Conservation (phyloP, 2,888 invertebrate genomes). For the Eilema depressum region DNA sequence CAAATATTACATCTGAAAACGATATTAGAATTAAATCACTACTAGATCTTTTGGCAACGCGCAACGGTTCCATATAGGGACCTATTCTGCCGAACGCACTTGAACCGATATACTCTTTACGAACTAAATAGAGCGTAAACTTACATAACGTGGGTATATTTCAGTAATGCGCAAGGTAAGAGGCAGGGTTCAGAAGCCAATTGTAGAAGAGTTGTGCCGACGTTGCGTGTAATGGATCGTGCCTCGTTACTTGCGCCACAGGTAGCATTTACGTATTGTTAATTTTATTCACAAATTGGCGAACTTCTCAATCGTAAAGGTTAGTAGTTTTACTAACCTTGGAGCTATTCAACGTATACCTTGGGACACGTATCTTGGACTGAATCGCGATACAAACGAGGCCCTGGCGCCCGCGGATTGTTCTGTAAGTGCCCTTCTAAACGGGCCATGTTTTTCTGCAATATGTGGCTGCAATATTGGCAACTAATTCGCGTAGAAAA, state of each 20-base stretch:
- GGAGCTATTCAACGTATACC: too few relatives aligned
- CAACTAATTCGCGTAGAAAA: too few relatives aligned
- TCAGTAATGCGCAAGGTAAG: conserved; percentile 15
- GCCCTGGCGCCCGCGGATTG: too few relatives aligned
- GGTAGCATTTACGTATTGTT: background rate
- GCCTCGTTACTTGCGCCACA: conserved; percentile 11
- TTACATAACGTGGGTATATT: conserved; percentile 17
- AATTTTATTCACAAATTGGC: background rate
- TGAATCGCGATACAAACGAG: too few relatives aligned
- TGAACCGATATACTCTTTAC: conserved; percentile 21
- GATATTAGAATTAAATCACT: background rate
- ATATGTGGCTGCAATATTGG: too few relatives aligned
- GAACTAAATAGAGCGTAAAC: conserved; percentile 28
- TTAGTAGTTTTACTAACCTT: background rate
- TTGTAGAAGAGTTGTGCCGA: conserved; percentile 7
- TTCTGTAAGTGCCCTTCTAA: too few relatives aligned
- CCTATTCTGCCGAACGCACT: conserved; percentile 4
- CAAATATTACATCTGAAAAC: background rate
- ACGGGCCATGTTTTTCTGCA: too few relatives aligned
- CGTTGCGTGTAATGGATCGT: background rate
- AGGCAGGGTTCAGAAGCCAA: conserved; percentile 14
- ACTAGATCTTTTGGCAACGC: background rate
- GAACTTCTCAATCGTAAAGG: background rate
- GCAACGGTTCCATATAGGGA: background rate
- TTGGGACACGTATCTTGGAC: too few relatives aligned